Evolutionary conservation across 2,888 invertebrate genomes (phyloP).

Genomic region (Neocrepidodera transversa): DNA sequence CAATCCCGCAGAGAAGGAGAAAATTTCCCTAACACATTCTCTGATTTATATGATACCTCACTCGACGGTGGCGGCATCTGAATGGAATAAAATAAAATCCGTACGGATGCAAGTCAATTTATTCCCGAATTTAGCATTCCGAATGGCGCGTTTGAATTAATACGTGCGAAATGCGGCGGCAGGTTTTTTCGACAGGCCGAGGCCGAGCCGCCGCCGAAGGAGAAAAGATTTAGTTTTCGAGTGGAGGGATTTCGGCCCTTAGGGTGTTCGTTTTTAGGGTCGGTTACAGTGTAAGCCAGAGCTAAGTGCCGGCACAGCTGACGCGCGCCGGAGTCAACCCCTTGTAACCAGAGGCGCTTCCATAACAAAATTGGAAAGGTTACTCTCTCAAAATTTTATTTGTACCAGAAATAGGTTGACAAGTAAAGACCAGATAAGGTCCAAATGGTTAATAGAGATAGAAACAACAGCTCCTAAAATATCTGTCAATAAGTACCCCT

Average conservation of each 20-base stretch:
- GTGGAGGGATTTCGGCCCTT: constrained; percentile 47
- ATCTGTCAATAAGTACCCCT: no score
- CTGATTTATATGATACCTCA: constrained; percentile 49
- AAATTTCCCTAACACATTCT: constrained; percentile 44
- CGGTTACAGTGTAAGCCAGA: constrained; percentile 48
- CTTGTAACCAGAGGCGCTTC: constrained; percentile 36
- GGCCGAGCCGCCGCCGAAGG: constrained; percentile 28
- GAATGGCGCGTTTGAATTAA: constrained; percentile 57
- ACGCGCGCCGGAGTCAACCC: constrained; percentile 60
- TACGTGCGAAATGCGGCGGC: constrained; percentile 58
- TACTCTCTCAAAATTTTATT: no score
- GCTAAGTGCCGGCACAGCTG: constrained; percentile 67
- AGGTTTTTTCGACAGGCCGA: constrained; percentile 58
- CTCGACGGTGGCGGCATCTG: constrained; percentile 39
- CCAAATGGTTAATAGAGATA: no score
- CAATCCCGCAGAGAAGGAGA: constrained; percentile 36
- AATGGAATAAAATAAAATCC: constrained; percentile 50
- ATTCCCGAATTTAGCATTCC: constrained; percentile 56
- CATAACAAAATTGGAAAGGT: not conserved
- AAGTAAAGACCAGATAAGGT: no score
- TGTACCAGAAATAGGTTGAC: no score
- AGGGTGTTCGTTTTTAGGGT: constrained; percentile 46
- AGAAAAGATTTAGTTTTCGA: constrained; percentile 51
- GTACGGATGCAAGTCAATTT: constrained; percentile 53
- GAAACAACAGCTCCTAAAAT: no score